Percentiles rank a stretch among this genome's conserved stretches.
Conservation (phyloP, 2,113 vertebrate genomes). For the Eudorcas thomsonii region DNA sequence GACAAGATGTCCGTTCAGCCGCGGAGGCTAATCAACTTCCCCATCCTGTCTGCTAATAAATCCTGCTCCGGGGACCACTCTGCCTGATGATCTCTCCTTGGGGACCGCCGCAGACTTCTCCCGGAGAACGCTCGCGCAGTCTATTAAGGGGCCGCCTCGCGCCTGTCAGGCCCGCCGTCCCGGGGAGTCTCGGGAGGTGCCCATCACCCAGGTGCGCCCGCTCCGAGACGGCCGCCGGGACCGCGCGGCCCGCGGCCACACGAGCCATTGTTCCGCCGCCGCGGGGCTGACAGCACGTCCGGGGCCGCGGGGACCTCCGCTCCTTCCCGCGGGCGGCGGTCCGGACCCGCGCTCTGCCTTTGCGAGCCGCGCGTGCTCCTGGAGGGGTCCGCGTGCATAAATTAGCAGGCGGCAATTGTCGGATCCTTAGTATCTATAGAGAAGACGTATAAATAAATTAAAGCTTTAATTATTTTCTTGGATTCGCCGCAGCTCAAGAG, state of each 20-base stretch:
- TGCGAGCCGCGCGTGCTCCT: background rate
- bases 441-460: constrained; percentile 48
- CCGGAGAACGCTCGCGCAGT: constrained; percentile 80
- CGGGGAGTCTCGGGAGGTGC: constrained; percentile 83
- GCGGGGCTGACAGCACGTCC: background rate
- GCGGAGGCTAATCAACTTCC: constrained; percentile 85
- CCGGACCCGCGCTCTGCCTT: fast-evolving
- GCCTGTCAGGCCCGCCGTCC: constrained; percentile 81
- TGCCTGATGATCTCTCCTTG: constrained; percentile 87
- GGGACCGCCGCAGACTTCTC: constrained; percentile 85
- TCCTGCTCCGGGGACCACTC: constrained; percentile 83
- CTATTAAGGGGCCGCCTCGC: constrained; percentile 85
- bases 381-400: background rate
- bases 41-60: constrained; percentile 88
- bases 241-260: background rate
- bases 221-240: constrained; percentile 67
- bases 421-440: background rate
- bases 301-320: background rate
- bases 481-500: constrained; percentile 29
- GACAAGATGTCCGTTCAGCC: constrained; percentile 86
- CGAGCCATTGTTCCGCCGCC: constrained; percentile 34
- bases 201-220: constrained; percentile 82
- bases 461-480: constrained; percentile 65
- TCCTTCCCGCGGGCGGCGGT: background rate
- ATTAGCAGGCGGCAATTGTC: background rate